Evolutionary conservation across 2,113 vertebrate genomes (phyloP).

Genomic region (Coryphaenoides rupestris): DNA sequence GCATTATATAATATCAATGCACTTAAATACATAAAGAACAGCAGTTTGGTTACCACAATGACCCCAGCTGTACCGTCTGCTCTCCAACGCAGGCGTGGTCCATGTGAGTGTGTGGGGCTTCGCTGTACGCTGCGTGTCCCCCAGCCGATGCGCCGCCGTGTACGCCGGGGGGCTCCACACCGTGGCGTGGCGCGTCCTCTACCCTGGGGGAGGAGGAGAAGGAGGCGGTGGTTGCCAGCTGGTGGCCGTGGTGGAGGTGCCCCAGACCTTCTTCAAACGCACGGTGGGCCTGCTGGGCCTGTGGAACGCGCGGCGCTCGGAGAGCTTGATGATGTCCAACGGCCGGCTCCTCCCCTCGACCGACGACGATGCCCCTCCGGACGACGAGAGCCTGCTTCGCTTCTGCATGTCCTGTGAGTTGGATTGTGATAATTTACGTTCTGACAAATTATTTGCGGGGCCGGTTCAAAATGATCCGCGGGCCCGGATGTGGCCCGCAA

Average conservation of each 20-base stretch:
- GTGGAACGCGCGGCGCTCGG: slow-evolving; percentile 68
- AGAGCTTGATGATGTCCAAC: slow-evolving; percentile 77
- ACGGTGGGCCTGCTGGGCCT: slow-evolving; percentile 77
- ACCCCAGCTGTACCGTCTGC: slow-evolving; percentile 7
- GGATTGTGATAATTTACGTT: no score
- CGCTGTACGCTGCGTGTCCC: slow-evolving; percentile 64
- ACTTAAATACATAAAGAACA: neutral
- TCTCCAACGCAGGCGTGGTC: slow-evolving; percentile 60
- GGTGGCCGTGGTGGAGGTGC: slow-evolving; percentile 64
- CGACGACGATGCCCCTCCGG: slow-evolving; percentile 49
- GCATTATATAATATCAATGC: neutral
- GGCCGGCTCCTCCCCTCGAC: slow-evolving; percentile 47
- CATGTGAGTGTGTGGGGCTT: slow-evolving; percentile 52
- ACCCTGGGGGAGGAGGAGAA: neutral
- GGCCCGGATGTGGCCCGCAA: no score
- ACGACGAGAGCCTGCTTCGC: slow-evolving; percentile 64
- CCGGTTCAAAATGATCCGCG: no score
- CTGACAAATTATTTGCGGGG: no score
- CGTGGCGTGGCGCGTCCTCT: slow-evolving; percentile 59
- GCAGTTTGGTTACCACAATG: no score
- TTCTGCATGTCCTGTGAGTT: slow-evolving; percentile 81
- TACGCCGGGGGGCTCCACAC: slow-evolving; percentile 72
- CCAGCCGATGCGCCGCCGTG: slow-evolving; percentile 57
- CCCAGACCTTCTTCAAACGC: slow-evolving; percentile 73
- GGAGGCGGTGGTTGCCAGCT: slow-evolving; percentile 42